Percentiles rank a stretch among this genome's conserved stretches.
These are phyloP conservation scores for Ictidomys tridecemlineatus DNA, from an alignment of 2,113 vertebrate genomes.

Conservation along the genomic window DNA sequence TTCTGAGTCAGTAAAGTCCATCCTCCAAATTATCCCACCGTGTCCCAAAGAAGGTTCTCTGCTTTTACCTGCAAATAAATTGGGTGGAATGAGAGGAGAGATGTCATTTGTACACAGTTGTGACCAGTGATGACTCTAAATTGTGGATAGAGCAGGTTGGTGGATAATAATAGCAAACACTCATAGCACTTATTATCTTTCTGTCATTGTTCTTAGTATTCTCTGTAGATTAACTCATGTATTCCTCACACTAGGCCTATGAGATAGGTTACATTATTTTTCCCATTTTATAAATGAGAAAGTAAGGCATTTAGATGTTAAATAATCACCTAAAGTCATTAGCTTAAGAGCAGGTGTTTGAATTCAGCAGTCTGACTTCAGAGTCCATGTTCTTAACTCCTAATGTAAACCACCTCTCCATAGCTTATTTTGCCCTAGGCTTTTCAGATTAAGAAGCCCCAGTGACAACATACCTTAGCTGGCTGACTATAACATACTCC, in stretches of 20 bases:
- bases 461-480: slow-evolving; percentile 28
- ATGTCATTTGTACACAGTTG: slow-evolving; percentile 30
- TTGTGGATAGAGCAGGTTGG: background rate
- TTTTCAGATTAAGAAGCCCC: slow-evolving; percentile 45
- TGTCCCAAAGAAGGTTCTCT: slow-evolving; percentile 23
- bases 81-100: slow-evolving; percentile 66
- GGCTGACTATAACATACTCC: background rate
- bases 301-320: slow-evolving; percentile 50
- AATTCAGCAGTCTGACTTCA: slow-evolving; percentile 39
- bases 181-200: slow-evolving; percentile 40
- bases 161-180: slow-evolving; percentile 40
- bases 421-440: slow-evolving; percentile 38
- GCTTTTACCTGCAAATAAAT: slow-evolving; percentile 32
- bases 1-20: slow-evolving; percentile 50
- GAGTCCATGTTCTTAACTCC: slow-evolving; percentile 27
- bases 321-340: background rate
- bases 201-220: slow-evolving; percentile 36
- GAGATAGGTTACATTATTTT: slow-evolving; percentile 55
- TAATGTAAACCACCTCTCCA: slow-evolving; percentile 21
- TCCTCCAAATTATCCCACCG: slow-evolving; percentile 41
- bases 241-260: slow-evolving; percentile 52
- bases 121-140: slow-evolving; percentile 16
- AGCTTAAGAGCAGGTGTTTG: slow-evolving; percentile 36
- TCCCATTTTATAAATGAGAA: slow-evolving; percentile 59
- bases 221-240: slow-evolving; percentile 33